phyloP scores from a whole-genome alignment of 1,140 invertebrate species.

The Drosophila busckii region DNA sequence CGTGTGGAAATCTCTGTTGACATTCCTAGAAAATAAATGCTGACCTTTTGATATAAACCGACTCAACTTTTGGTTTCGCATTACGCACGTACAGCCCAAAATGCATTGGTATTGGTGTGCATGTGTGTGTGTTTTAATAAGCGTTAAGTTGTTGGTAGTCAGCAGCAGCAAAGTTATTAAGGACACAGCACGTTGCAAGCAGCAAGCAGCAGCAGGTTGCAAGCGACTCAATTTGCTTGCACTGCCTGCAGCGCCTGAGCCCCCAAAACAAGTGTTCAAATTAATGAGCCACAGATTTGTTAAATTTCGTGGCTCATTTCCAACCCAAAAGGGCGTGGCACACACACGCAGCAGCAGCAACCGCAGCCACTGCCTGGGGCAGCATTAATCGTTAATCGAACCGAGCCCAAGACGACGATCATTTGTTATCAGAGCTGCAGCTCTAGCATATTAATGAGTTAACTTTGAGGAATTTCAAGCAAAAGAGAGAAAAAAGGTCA shows the following conservation, averaged over 20 bases:
- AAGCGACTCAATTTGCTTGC: slow-evolving; percentile 55
- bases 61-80: slow-evolving; percentile 54
- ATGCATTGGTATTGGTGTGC: slow-evolving; percentile 20
- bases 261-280: slow-evolving; percentile 60
- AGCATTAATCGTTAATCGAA: slow-evolving; percentile 57
- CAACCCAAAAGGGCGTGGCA: slow-evolving; percentile 14
- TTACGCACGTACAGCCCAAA: slow-evolving; percentile 39
- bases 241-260: slow-evolving; percentile 4
- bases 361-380: slow-evolving; percentile 25
- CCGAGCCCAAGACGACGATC: slow-evolving; percentile 11
- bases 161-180: slow-evolving; percentile 49
- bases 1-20: slow-evolving; percentile 75
- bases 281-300: slow-evolving; percentile 74
- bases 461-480: slow-evolving; percentile 57
- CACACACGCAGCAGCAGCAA: slow-evolving; percentile 2
- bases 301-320: slow-evolving; percentile 71
- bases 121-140: slow-evolving; percentile 50
- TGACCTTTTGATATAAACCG: slow-evolving; percentile 52
- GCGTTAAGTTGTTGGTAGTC: slow-evolving; percentile 64
- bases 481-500: slow-evolving; percentile 19
- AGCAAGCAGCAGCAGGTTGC: slow-evolving; percentile 33
- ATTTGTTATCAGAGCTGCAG: slow-evolving; percentile 30
- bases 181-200: slow-evolving; percentile 53
- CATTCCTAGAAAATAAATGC: slow-evolving; percentile 59
- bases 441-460: slow-evolving; percentile 68